Evolutionary conservation across 2,888 invertebrate genomes (phyloP), one percentile per base, ranked within the genome.

Genomic region (Cotesia congregata): DNA sequence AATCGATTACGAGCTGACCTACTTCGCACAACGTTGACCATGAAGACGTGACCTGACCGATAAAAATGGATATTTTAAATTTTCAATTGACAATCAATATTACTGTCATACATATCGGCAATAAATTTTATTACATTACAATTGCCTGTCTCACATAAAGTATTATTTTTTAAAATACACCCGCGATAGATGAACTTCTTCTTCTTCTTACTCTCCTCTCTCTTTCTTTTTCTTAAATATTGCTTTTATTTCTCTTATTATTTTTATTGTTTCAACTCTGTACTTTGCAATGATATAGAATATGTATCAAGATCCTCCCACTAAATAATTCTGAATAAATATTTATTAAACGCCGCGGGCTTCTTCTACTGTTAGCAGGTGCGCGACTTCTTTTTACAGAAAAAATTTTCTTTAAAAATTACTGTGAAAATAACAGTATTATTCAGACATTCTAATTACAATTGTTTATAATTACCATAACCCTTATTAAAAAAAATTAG

Each of bases 351-450:
- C 74, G 85, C 83, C 85, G 85, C 83, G 84, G 83, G 85, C 86
- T 83, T 86, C 85, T 83, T 50, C 50, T 50, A 50, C 50, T 50
- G 50, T 50, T 12, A 86, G 86, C 86, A 86, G 86, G 86, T 86
- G 86, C 82, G 83, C 86, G 85, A 86, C 86, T 86, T 87, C 85
- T 85, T 83, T 30, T 30, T 3, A 30, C 85, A 82, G 84, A 83
- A 84, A 72, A 72, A 74, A 73, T 74, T 72, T 72, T 38, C 72
- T 72, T 50, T 17, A 50, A 30, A 30, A 30, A 3, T 30, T 30
- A 30, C 30, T 30, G 30, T 30, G 30, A 30, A 30, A 30, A 30
- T 30, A 0, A 30, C 30, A 30, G 2, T 3, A 30, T 30, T 30
- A 30, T 30, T 30, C 30, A 0, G 30, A 30, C 30, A 30, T 30